Evolutionary conservation across 2,797 vertebrate genomes (phyloP).

Genomic region (Babyrousa celebensis): DNA sequence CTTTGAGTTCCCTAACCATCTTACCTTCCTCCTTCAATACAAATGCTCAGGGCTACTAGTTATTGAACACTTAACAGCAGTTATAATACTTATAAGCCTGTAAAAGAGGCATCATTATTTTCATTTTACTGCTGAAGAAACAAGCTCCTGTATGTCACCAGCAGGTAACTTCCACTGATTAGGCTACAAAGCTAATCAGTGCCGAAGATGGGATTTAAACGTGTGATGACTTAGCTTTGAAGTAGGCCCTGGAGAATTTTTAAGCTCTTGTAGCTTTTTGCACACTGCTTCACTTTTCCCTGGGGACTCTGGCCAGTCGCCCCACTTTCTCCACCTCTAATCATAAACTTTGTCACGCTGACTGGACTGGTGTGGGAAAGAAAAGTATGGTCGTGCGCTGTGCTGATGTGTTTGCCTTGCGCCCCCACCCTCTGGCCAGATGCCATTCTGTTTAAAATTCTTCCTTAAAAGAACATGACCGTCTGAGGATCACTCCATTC

Average conservation of each 20-base stretch:
- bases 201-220: neutral
- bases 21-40: conserved; percentile 25
- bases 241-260: conserved; percentile 1
- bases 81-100: neutral
- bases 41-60: conserved; percentile 31
- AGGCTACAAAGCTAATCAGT: neutral
- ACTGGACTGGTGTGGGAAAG: conserved; percentile 66
- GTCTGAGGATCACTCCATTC: conserved; percentile 31
- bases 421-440: neutral
- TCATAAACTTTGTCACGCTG: conserved; percentile 23
- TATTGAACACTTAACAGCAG: neutral
- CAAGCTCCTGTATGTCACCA: neutral
- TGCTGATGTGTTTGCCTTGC: conserved; percentile 54
- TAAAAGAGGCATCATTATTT: neutral
- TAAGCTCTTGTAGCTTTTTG: neutral
- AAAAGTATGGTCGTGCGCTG: neutral
- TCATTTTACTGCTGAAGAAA: conserved; percentile 17
- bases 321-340: conserved; percentile 13
- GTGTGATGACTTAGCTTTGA: neutral
- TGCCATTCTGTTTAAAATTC: conserved; percentile 75
- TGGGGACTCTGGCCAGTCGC: neutral
- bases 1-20: neutral
- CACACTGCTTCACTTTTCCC: neutral
- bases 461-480: conserved; percentile 58
- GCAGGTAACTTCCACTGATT: neutral